Percentiles rank a stretch among this genome's conserved stretches.
Conservation (phyloP, 2,113 vertebrate species). For the Rhodinocichla rosea region DNA sequence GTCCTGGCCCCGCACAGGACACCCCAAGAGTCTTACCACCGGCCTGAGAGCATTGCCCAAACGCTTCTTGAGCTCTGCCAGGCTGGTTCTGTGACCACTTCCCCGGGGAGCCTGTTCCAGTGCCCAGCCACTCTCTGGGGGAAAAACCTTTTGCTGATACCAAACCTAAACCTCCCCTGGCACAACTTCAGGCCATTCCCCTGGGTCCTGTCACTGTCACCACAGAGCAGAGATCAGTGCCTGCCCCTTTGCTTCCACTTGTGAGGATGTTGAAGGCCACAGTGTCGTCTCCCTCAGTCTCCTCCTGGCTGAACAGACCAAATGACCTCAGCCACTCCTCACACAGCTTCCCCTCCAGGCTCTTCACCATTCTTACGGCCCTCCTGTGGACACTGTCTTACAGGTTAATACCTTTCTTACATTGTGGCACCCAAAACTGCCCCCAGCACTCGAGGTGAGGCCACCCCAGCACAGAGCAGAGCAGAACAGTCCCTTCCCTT, state of each 20-base stretch:
- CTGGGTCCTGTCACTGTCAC: background rate
- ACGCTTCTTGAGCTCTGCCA: background rate
- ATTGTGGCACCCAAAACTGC: background rate
- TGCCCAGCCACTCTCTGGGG: background rate
- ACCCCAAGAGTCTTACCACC: no score
- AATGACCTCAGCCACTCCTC: background rate
- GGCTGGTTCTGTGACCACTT: background rate
- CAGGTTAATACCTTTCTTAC: background rate
- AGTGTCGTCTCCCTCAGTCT: background rate
- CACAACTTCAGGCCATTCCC: background rate
- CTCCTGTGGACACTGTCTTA: background rate
- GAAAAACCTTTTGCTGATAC: background rate
- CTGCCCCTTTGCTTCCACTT: background rate
- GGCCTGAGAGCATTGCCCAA: background rate
- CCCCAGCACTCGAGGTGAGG: fast-evolving
- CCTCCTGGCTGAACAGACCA: background rate
- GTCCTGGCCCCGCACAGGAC: background rate
- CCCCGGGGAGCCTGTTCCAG: background rate
- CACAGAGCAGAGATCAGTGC: no score
- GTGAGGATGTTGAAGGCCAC: background rate
- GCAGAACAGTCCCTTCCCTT: fast-evolving
- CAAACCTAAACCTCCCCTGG: fast-evolving
- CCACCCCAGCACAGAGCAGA: fast-evolving
- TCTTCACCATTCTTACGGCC: fast-evolving
- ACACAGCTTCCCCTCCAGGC: background rate